Evolutionary conservation across 2,797 vertebrate species (phyloP), one percentile per base, ranked within the genome.

Genomic region (Melanotaenia maccullochi): DNA sequence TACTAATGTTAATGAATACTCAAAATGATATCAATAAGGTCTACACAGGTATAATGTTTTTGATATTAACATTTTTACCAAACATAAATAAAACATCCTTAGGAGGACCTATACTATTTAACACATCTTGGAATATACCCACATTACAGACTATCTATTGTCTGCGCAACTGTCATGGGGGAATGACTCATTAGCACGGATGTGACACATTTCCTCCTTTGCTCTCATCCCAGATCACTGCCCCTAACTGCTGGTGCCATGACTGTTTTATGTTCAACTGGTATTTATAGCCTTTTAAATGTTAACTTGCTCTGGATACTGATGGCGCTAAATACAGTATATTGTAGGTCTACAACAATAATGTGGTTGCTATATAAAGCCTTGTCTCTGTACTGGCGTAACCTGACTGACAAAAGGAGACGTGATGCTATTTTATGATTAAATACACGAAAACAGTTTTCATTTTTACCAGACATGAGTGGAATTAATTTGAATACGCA

Each of bases 211-310:
- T 65, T 83, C 72, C 76, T 81, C 74, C 67, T 65, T 70, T 56
- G 13, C 71, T 78, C 55, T 67, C 63, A 65, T 67, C 71, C 51
- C 57, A 49, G 60, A 65, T 52, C n/a, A 24, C 66, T 65, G 52
- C 68, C 62, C 62, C 60, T 78, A 63, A 75, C 57, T 51, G n/a
- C 57, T 66, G 24, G 72, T 72, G 82, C 86, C 88, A 84, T 67
- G 62, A 84, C 69, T 76, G 71, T 83, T 85, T 13, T 75, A 65
- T 75, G 65, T 82, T 70, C 74, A 71, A 73, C 73, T n/a, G 57
- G 76, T 75, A 81, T 79, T 87, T 72, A 84, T 62, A 75, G 77
- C 72, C 73, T 79, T 83, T 89, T 77, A 85, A 88, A 88, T 84
- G 87, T 78, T 79, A 83, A 82, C 65, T 63, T 88, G 73, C 60